Evolutionary conservation across 2,113 vertebrate species (phyloP).

Genomic region (Toxotes chatareus): DNA sequence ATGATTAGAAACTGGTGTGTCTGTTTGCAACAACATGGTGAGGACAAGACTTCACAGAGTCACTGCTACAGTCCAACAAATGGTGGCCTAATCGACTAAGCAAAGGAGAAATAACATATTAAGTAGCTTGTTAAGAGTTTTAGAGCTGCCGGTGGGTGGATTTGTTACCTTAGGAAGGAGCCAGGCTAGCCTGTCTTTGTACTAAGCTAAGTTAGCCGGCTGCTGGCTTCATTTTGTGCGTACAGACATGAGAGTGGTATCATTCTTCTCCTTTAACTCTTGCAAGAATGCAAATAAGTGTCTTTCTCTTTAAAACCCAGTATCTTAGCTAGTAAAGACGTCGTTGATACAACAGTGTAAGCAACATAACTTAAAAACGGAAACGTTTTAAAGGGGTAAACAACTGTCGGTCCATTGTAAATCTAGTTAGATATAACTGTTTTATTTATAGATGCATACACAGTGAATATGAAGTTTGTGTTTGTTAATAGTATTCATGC

Average conservation of each 20-base stretch:
- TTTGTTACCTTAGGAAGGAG: neutral
- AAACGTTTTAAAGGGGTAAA: neutral
- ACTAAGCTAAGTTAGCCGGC: neutral
- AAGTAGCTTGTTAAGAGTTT: neutral
- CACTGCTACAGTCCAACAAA: neutral
- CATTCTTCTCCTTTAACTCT: neutral
- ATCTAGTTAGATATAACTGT: neutral
- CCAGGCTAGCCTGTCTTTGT: too few species aligned
- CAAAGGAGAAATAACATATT: neutral
- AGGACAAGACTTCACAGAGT: slow-evolving; percentile 2
- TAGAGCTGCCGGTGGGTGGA: neutral
- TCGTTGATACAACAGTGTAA: neutral
- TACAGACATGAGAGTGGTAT: neutral
- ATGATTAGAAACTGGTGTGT: neutral
- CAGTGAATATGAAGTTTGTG: neutral
- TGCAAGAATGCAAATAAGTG: neutral
- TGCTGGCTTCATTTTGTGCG: neutral
- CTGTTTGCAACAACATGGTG: too few species aligned
- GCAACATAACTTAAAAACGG: too few species aligned
- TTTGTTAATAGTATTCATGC: neutral
- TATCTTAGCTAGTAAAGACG: neutral
- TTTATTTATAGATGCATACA: neutral
- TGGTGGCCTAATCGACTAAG: neutral
- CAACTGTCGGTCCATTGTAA: neutral
- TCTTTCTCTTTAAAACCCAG: neutral